Evolutionary conservation across 2,797 vertebrate species (phyloP).

Genomic region (Delichon dasypus): DNA sequence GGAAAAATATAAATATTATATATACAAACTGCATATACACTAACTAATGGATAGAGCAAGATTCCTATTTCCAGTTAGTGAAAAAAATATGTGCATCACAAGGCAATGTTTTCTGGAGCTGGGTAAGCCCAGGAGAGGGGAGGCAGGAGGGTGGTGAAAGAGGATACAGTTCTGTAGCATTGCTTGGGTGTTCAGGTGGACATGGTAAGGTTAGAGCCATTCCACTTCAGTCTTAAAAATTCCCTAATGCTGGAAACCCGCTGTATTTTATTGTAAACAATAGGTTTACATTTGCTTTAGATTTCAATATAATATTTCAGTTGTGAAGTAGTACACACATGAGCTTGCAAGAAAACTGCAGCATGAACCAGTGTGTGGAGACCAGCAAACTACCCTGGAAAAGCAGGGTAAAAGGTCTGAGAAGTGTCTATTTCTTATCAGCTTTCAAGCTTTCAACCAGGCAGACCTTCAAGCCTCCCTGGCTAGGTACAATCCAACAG

Average conservation of each 20-base stretch:
- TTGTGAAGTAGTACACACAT: not conserved
- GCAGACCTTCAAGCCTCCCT: not conserved
- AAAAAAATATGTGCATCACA: slow-evolving; percentile 45
- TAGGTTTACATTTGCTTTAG: not conserved
- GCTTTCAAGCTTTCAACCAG: not conserved
- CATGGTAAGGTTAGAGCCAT: not conserved
- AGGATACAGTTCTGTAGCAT: not conserved
- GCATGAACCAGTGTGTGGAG: not conserved
- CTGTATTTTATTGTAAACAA: not conserved
- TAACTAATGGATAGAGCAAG: slow-evolving; percentile 69
- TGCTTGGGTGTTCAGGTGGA: not conserved
- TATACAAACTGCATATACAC: slow-evolving; percentile 72
- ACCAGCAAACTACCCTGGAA: not conserved
- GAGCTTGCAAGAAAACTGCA: not conserved
- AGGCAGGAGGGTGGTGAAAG: not conserved
- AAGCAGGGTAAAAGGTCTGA: not conserved
- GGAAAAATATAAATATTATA: slow-evolving; percentile 75
- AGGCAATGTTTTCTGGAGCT: not conserved
- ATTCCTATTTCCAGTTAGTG: slow-evolving; percentile 65
- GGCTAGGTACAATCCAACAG: not conserved
- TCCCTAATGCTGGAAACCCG: not conserved
- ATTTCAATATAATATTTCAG: not conserved
- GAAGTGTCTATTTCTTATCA: not conserved
- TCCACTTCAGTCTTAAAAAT: not conserved
- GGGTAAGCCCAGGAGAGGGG: not conserved